Evolutionary conservation across 2,888 invertebrate species (phyloP).

Genomic region (Alsophila aescularia): DNA sequence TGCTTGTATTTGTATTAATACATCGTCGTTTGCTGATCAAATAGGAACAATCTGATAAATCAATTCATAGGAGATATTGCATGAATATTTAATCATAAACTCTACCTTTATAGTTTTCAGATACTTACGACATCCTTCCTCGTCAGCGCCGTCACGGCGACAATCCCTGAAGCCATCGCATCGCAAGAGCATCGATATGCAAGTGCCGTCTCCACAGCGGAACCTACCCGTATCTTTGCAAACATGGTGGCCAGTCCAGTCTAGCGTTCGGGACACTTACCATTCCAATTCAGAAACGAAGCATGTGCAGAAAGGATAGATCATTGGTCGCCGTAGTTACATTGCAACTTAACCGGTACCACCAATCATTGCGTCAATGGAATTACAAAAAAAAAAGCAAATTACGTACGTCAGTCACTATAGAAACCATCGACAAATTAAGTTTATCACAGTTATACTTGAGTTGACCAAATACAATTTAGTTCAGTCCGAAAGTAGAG

Average conservation of each 20-base stretch:
- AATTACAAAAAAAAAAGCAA: too few species aligned
- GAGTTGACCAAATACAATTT: too few species aligned
- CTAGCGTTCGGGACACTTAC: slow-evolving; percentile 65
- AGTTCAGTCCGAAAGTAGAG: not conserved
- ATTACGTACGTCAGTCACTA: not conserved
- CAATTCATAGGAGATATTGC: not conserved
- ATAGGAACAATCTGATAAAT: not conserved
- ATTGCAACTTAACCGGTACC: not conserved
- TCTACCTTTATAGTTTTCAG: slow-evolving; percentile 3
- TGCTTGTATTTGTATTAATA: too few species aligned
- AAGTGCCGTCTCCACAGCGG: slow-evolving; percentile 89
- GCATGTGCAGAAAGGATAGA: slow-evolving; percentile 53
- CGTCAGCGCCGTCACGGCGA: slow-evolving; percentile 86
- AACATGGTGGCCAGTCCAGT: slow-evolving; percentile 68
- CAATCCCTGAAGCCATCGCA: slow-evolving; percentile 92
- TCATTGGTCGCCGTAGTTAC: not conserved
- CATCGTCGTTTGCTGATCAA: too few species aligned
- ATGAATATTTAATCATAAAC: slow-evolving; percentile 7
- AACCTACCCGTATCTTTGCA: slow-evolving; percentile 84
- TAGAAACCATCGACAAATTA: not conserved
- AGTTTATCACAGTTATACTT: too few species aligned
- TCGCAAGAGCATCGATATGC: slow-evolving; percentile 87
- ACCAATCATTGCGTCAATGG: not conserved
- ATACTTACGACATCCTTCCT: slow-evolving; percentile 86
- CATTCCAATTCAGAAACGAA: slow-evolving; percentile 45